Evolutionary conservation across 1,140 invertebrate species (phyloP).

Genomic region (Cherax destructor): DNA sequence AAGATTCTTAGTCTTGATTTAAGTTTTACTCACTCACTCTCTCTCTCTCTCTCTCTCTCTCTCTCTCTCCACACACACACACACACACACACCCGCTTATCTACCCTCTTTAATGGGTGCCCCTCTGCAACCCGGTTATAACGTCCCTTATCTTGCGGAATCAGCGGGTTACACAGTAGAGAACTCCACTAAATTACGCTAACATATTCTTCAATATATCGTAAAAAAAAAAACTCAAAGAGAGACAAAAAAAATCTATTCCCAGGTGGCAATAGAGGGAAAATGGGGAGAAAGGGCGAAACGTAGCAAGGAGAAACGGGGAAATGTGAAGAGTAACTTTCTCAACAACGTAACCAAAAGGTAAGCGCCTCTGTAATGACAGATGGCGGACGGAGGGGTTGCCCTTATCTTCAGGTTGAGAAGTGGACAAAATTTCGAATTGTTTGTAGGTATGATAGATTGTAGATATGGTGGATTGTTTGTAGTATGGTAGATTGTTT

Average conservation of each 20-base stretch:
- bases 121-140: constrained; percentile 8
- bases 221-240: too few relatives aligned
- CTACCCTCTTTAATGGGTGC: constrained; percentile 20
- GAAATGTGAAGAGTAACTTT: background rate
- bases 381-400: constrained; percentile 6
- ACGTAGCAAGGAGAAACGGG: background rate
- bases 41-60: too few relatives aligned
- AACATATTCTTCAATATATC: background rate
- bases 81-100: constrained; percentile 34
- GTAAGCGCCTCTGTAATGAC: constrained; percentile 10
- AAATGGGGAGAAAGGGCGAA: too few relatives aligned
- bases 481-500: too few relatives aligned
- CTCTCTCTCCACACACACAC: constrained; percentile 4
- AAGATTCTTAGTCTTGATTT: too few relatives aligned
- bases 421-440: too few relatives aligned
- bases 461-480: too few relatives aligned
- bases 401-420: constrained; percentile 12
- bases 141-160: background rate
- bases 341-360: constrained; percentile 22
- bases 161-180: background rate
- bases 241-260: background rate
- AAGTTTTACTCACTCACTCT: too few relatives aligned
- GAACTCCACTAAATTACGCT: background rate
- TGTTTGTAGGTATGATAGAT: too few relatives aligned
- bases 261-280: background rate